Conservation (phyloP, 2,797 vertebrate species). For the Sitta carolinensis region DNA sequence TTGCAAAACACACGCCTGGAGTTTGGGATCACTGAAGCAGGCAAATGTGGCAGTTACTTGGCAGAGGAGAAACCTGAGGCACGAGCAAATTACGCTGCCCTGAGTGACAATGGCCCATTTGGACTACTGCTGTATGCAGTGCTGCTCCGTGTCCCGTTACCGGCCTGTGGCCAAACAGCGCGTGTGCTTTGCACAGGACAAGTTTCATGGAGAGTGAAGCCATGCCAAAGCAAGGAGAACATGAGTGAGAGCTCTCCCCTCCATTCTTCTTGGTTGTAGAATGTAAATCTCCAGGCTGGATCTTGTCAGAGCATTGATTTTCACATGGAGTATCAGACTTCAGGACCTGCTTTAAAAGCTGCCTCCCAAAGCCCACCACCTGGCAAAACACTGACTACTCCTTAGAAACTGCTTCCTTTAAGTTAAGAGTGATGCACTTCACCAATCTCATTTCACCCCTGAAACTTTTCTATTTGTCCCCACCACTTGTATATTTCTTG, state of each 20-base stretch:
- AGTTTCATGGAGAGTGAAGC: background rate
- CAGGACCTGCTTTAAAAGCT: background rate
- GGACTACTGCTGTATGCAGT: accelerated
- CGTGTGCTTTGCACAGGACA: background rate
- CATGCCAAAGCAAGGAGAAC: background rate
- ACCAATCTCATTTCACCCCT: background rate
- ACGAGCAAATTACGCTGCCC: background rate
- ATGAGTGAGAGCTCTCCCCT: background rate
- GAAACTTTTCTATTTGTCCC: background rate
- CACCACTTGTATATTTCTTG: background rate
- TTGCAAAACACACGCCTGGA: background rate
- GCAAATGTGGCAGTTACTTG: background rate
- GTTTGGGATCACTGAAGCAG: background rate
- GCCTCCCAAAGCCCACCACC: background rate
- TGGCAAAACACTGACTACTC: background rate
- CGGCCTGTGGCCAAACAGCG: background rate
- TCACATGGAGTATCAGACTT: background rate
- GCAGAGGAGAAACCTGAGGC: background rate
- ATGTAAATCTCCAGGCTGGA: background rate
- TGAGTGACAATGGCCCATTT: background rate
- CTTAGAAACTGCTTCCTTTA: background rate
- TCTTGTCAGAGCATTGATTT: background rate
- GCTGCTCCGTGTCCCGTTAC: background rate
- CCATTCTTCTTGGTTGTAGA: background rate
- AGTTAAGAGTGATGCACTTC: background rate